These are phyloP conservation scores for Arctopsyche grandis DNA, from an alignment of 1,140 invertebrate genomes.

Conservation along the genomic window DNA sequence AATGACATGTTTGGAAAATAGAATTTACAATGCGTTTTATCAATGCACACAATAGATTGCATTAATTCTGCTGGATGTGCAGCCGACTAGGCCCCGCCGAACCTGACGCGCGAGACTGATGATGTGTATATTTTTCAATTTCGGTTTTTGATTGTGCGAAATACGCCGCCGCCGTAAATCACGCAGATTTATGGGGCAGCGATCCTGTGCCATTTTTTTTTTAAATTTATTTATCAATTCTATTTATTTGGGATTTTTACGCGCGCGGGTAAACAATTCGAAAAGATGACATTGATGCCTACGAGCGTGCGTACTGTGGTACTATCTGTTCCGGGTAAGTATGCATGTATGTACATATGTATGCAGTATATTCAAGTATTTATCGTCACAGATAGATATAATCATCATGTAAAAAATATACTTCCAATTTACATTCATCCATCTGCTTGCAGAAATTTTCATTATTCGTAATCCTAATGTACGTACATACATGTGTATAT, in stretches of 20 bases:
- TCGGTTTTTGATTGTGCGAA: constrained; percentile 52
- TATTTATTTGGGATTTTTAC: not conserved
- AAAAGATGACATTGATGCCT: no score
- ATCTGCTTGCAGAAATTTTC: no score
- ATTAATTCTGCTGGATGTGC: constrained; percentile 39
- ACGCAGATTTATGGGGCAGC: constrained; percentile 40
- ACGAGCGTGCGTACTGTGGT: no score
- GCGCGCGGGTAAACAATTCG: no score
- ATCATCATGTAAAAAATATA: no score
- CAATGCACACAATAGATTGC: constrained; percentile 51
- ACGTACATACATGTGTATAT: no score
- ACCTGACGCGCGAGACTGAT: constrained; percentile 27
- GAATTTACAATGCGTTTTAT: constrained; percentile 55
- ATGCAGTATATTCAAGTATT: no score
- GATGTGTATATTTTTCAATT: constrained; percentile 54
- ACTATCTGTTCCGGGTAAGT: no score
- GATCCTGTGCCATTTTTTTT: not conserved
- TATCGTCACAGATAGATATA: no score
- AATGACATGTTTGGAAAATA: constrained; percentile 55
- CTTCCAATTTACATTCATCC: no score
- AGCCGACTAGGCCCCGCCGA: not conserved
- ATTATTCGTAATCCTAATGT: no score
- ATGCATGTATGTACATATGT: no score
- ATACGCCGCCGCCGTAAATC: constrained; percentile 47
- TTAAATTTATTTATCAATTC: not conserved